Evolutionary conservation across 2,113 vertebrate genomes (phyloP).

Genomic region (Opisthocomus hoazin): DNA sequence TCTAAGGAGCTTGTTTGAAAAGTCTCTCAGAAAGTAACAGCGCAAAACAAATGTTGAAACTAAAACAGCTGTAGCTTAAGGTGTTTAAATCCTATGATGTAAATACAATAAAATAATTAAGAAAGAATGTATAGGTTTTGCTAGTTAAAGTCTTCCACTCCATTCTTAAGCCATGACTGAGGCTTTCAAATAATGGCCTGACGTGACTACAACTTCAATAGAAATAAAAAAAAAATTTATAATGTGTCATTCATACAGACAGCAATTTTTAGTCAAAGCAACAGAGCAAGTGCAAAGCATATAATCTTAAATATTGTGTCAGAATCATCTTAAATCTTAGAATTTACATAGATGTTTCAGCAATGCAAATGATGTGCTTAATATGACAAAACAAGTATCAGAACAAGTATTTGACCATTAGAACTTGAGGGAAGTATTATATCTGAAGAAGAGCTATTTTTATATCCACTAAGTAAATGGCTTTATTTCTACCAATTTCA

Average conservation of each 20-base stretch:
- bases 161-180: background rate
- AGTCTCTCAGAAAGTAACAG: background rate
- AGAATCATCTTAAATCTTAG: background rate
- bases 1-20: background rate
- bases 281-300: background rate
- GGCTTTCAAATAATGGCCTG: background rate
- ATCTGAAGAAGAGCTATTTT: background rate
- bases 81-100: background rate
- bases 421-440: background rate
- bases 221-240: background rate
- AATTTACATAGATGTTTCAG: background rate
- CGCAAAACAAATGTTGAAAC: background rate
- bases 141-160: background rate
- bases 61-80: background rate
- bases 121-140: background rate
- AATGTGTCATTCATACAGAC: background rate
- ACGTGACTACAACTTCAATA: background rate
- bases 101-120: background rate
- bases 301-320: background rate
- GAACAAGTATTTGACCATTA: background rate
- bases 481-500: background rate
- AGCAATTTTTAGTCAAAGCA: background rate
- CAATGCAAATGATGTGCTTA: background rate
- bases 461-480: background rate
- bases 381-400: background rate